A percentile compares a stretch with the other conserved stretches of the same genome.
These are phyloP conservation scores for Gymnopithys bicolor DNA, from an alignment of 2,797 vertebrate species.

Conservation along the genomic window DNA sequence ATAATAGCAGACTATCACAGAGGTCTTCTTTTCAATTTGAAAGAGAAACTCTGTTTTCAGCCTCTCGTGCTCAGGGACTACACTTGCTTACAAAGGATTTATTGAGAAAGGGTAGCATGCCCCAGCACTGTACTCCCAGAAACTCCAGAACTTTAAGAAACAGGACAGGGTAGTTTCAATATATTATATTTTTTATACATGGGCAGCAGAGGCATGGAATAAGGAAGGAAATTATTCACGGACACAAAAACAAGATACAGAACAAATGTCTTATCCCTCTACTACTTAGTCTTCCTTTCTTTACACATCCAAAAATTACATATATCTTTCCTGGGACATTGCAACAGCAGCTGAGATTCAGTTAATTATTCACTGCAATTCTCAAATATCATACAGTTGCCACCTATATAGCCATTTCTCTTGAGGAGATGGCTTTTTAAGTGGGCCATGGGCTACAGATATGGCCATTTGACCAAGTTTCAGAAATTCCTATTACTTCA, in stretches of 20 bases:
- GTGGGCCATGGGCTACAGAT: background rate
- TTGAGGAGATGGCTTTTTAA: background rate
- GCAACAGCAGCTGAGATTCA: background rate
- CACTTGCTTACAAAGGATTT: background rate
- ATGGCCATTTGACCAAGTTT: background rate
- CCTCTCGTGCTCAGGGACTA: background rate
- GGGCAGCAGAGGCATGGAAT: background rate
- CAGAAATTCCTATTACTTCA: background rate
- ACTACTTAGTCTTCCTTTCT: background rate
- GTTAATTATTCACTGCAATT: background rate
- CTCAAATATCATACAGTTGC: background rate
- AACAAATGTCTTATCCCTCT: background rate
- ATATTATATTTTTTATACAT: background rate
- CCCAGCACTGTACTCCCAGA: background rate
- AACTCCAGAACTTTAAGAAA: background rate
- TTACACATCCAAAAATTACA: background rate
- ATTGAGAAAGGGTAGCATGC: background rate
- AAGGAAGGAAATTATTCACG: background rate
- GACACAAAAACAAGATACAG: background rate
- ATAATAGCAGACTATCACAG: conserved; percentile 20
- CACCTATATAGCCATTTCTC: background rate
- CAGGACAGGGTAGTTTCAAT: background rate
- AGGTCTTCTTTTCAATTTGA: background rate
- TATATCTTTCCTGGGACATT: background rate
- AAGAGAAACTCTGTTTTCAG: background rate